Base-by-base conservation (phyloP, 30 jellyfish, hydroid and myxozoan species). In the Aurelia sp. region DNA sequence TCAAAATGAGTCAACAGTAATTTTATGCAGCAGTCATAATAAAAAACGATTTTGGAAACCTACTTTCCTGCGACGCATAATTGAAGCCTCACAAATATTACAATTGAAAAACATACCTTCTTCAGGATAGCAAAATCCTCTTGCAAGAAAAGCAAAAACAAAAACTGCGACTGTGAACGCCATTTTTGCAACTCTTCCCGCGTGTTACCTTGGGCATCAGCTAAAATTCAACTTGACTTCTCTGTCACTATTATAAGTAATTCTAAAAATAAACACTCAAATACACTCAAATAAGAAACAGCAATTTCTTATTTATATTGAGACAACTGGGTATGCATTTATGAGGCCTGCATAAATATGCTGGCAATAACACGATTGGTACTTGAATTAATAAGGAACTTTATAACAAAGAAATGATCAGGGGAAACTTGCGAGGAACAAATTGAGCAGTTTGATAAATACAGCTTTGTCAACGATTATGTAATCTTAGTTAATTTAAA, bases 111-210 rank as follows among this genome's bases (percentile, higher is more conserved):
- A 27, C 81, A 64, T 81, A 81, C 91, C 91, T 55, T 81, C 91
- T 31, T 81, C 91, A 13, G 91, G 91, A 47, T 81, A 65, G 84
- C 91, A 81, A 21, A 50, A 51, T 50, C 40, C 91, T 19, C 20
- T 19, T 2, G 91, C 81, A 35, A 67, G 18, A 2, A 67, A 10
- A 24, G 70, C 27, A 48, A 52, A 38, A 33, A 78, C 15, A 10
- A 53, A 16, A 4, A 67, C 31, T 13, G 50, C 75, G 67, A 30
- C 38, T 13, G 21, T 61, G 4, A 60, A 35, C 87, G 6, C 64
- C 87, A 61, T 76, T 0, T 21, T 76, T 76, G 76, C 47, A 9
- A 15, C 31, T 10, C 20, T 74, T 69, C 50, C 27, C 65, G 78
- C 17, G 78, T 19, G 78, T 17, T 10, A 20, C 55, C 9, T 44